These are phyloP conservation scores for Xyrichtys novacula DNA, from an alignment of 2,797 vertebrate genomes.

Conservation along the genomic window DNA sequence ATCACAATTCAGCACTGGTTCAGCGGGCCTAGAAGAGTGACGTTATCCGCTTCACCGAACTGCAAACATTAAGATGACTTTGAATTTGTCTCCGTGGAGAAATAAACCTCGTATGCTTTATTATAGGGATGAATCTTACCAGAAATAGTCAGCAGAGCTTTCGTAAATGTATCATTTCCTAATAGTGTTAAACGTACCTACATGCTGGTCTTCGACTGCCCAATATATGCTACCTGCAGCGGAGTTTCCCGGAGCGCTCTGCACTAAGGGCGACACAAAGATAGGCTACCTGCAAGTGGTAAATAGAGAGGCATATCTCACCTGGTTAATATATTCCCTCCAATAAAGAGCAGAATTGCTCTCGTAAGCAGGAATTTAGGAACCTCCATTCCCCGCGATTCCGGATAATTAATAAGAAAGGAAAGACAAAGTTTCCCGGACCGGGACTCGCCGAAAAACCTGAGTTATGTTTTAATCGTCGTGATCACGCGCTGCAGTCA, in stretches of 20 bases:
- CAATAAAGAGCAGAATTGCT: conserved; percentile 86
- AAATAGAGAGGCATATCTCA: conserved; percentile 77
- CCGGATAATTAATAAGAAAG: background rate
- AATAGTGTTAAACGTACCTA: too few species aligned
- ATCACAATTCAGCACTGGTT: conserved; percentile 42
- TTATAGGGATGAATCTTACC: background rate
- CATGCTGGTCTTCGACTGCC: too few species aligned
- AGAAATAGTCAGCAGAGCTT: too few species aligned
- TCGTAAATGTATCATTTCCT: too few species aligned
- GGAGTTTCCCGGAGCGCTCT: too few species aligned
- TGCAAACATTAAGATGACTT: conserved; percentile 21
- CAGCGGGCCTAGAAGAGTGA: conserved; percentile 39
- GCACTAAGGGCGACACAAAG: background rate
- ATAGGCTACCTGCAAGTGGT: conserved; percentile 24
- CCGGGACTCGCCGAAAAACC: conserved; percentile 27
- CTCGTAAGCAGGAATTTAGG: conserved; percentile 83
- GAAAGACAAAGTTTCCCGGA: conserved; percentile 49
- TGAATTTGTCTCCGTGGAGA: conserved; percentile 1
- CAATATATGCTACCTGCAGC: too few species aligned
- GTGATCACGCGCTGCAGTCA: conserved; percentile 67
- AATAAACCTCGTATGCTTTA: conserved; percentile 43
- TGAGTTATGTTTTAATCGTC: conserved; percentile 55
- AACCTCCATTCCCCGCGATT: conserved; percentile 85
- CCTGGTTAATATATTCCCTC: conserved; percentile 88
- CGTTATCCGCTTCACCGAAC: conserved; percentile 36